Base-by-base conservation (phyloP, 2,888 invertebrate species). In the Micoletzkya japonica region DNA sequence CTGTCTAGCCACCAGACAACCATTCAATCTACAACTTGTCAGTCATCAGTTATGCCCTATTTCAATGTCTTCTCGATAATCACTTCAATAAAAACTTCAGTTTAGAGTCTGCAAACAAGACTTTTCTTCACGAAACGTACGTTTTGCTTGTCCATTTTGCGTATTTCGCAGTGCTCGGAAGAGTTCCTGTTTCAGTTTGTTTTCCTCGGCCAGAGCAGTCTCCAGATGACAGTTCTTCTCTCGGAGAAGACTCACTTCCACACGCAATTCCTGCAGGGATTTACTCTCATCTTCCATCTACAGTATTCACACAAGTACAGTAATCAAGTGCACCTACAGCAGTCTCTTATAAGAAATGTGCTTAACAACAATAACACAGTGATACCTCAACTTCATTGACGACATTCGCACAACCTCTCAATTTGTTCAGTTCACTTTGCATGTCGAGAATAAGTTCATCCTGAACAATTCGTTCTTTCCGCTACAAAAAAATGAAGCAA, bases 131-230 rank as follows among this genome's bases (percentile, higher is more conserved):
- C n/a, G n/a, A n/a, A n/a, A n/a, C n/a, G n/a, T n/a, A n/a, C n/a
- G n/a, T n/a, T n/a, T n/a, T n/a, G n/a, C n/a, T n/a, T n/a, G n/a
- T n/a, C n/a, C n/a, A n/a, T n/a, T n/a, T n/a, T n/a, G 59, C 3
- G 63, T 63, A 14, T 73, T 56, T 94, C 94, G 77, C 93, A 94
- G 87, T 94, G 95, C 49, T 95, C 94, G 93, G 88, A 97, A 95
- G 85, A 98, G 90, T 89, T 98, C 97, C 84, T 96, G 90, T 89
- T 98, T 98, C 88, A 97, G 92, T 83, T 95, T 90, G 80, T 95
- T 98, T 89, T 98, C 97, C 60, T 95, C 93, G 75, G 93, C 94
- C 79, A 98, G 90, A 85, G 93, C 93, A 86, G 92, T 92, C 88
- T 97, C 95, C 82, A 97, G 90, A 86, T 94, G 94, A 82, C 91